Conservation (phyloP, 2,113 vertebrate genomes). For the Dromas ardeola region DNA sequence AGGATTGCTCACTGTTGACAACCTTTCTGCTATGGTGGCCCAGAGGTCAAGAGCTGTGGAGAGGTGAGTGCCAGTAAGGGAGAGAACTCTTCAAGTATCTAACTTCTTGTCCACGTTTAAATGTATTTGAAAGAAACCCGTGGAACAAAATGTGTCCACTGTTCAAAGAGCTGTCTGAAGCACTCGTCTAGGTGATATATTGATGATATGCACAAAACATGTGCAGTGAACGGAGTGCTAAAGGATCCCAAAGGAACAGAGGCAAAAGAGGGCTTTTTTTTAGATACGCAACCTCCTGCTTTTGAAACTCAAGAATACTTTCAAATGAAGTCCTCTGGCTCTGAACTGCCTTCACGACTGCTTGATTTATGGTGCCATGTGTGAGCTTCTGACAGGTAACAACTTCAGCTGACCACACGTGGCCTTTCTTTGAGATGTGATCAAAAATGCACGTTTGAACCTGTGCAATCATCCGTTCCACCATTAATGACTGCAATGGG, state of each 20-base stretch:
- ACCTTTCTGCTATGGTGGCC: neutral
- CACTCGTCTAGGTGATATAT: neutral
- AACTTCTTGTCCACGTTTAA: neutral
- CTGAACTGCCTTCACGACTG: neutral
- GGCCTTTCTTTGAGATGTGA: neutral
- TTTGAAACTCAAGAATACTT: neutral
- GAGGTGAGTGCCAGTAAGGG: neutral
- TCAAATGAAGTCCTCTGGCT: neutral
- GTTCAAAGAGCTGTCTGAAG: neutral
- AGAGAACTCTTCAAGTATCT: neutral
- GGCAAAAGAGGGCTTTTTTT: neutral
- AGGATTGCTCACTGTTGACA: neutral
- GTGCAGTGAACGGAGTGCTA: neutral
- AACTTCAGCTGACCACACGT: neutral
- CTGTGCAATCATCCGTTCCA: neutral
- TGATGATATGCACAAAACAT: neutral
- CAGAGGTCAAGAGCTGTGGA: neutral
- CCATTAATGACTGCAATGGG: neutral
- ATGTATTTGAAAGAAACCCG: neutral
- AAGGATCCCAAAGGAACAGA: neutral
- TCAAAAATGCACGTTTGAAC: neutral
- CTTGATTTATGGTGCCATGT: neutral
- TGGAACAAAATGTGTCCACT: neutral
- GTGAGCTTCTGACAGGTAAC: neutral
- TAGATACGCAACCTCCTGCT: neutral